Base-by-base conservation (phyloP, 2,797 vertebrate species). In the Phoeniculus purpureus region DNA sequence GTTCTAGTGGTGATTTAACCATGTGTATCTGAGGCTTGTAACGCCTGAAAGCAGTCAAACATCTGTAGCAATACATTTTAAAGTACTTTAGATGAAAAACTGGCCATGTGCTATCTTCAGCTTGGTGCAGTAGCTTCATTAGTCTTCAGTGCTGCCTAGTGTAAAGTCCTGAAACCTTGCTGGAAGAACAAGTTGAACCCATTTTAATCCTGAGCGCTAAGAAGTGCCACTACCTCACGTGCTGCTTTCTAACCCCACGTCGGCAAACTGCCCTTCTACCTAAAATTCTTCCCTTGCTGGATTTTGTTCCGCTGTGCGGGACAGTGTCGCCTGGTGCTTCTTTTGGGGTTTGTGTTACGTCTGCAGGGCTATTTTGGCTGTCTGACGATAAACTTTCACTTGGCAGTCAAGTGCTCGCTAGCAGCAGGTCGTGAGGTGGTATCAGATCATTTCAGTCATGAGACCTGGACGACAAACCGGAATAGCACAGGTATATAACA, bases 381-480 rank as follows among this genome's bases (percentile, higher is more conserved):
- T 87, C 97, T 91, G 62, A 70, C n/a, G 93, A 93, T 91, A 95
- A 95, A 92, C 95, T 95, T 96, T 94, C 88, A 86, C 86, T 95
- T 37, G 18, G 81, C 73, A 95, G 90, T 89, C 90, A 96, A 97
- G 82, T 96, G 86, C 87, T 91, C 93, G 77, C 85, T 86, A 97
- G 97, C 98, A 97, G 97, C 97, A 98, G 97, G 97, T 98, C 61
- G 54, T 96, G 97, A 92, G 96, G 94, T 92, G 45, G 91, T 96
- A 97, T 96, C 94, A 98, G 96, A 95, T 97, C 96, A 88, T 96
- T 96, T 95, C 78, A 85, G 87, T 98, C 82, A 94, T 96, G 93
- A 95, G 97, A 92, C 96, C 91, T 89, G 95, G 90, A 90, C 94
- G 89, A 94, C 94, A 91, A 97, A 97, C 97, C 97, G 97, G 98